These are phyloP conservation scores for Harpalus rubripes DNA, from an alignment of 2,888 invertebrate species.

Conservation along the genomic window DNA sequence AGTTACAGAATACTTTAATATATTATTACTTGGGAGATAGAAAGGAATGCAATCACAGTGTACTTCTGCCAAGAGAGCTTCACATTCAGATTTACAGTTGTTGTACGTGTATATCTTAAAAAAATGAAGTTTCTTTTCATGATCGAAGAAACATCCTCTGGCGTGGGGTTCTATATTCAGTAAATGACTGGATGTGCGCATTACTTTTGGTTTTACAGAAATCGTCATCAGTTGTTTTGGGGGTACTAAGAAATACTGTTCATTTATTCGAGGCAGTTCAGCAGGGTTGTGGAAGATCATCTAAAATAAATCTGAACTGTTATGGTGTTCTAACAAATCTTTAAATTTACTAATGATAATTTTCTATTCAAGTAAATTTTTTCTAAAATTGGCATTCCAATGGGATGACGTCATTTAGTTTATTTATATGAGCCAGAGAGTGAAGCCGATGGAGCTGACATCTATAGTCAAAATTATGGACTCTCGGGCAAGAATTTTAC, in stretches of 20 bases:
- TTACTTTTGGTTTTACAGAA: slow-evolving; percentile 70
- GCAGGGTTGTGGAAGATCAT: slow-evolving; percentile 72
- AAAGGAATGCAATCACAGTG: slow-evolving; percentile 71
- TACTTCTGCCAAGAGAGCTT: slow-evolving; percentile 70
- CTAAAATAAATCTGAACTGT: not conserved
- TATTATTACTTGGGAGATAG: slow-evolving; percentile 73
- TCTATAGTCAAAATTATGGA: too few relatives aligned
- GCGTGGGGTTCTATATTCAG: slow-evolving; percentile 68
- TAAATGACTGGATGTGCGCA: slow-evolving; percentile 71
- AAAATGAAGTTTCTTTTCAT: slow-evolving; percentile 70
- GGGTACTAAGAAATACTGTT: slow-evolving; percentile 70
- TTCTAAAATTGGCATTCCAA: too few relatives aligned
- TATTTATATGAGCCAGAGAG: too few relatives aligned
- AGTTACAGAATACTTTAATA: too few relatives aligned
- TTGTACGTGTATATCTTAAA: slow-evolving; percentile 71
- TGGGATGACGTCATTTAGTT: too few relatives aligned
- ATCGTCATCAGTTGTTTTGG: slow-evolving; percentile 70
- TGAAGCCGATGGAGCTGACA: too few relatives aligned
- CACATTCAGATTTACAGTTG: slow-evolving; percentile 72
- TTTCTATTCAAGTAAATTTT: too few relatives aligned
- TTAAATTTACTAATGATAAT: too few relatives aligned
- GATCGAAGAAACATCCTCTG: slow-evolving; percentile 71
- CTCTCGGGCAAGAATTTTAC: too few relatives aligned
- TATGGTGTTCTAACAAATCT: too few relatives aligned
- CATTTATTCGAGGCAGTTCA: slow-evolving; percentile 71